These are phyloP conservation scores for Lethocerus indicus DNA, from an alignment of 1,140 invertebrate species.

Conservation along the genomic window DNA sequence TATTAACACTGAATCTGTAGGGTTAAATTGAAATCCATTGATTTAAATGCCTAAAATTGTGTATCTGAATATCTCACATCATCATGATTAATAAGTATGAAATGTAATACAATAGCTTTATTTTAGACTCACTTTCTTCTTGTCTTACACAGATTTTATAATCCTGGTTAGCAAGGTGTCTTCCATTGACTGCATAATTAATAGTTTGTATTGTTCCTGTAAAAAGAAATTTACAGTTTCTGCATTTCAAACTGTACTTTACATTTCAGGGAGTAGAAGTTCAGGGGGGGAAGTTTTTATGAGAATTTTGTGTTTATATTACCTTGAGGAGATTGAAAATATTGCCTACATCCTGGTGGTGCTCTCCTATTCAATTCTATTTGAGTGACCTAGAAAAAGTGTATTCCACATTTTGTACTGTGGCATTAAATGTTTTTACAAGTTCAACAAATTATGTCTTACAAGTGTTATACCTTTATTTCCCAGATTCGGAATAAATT, in stretches of 20 bases:
- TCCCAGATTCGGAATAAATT: conserved; percentile 54
- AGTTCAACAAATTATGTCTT: not conserved
- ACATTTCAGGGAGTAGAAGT: not conserved
- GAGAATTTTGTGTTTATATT: too few relatives aligned
- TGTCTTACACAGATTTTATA: conserved; percentile 59
- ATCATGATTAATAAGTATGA: not conserved
- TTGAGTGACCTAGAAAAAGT: conserved; percentile 28
- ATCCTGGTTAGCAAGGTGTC: conserved; percentile 58
- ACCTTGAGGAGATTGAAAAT: conserved; percentile 37
- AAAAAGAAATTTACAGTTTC: conserved; percentile 10
- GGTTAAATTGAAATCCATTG: too few relatives aligned
- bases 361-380: conserved; percentile 53
- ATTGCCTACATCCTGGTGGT: conserved; percentile 55
- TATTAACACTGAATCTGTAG: too few relatives aligned
- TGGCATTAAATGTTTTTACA: not conserved
- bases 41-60: not conserved
- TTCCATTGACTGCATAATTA: conserved; percentile 62
- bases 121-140: conserved; percentile 28
- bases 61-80: not conserved
- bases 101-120: not conserved
- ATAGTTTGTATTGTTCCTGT: conserved; percentile 47
- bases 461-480: conserved; percentile 31
- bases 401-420: not conserved
- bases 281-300: not conserved
- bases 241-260: too few relatives aligned